Conservation (phyloP, 64 coral and sea anemone species). For the Montipora sp. region DNA sequence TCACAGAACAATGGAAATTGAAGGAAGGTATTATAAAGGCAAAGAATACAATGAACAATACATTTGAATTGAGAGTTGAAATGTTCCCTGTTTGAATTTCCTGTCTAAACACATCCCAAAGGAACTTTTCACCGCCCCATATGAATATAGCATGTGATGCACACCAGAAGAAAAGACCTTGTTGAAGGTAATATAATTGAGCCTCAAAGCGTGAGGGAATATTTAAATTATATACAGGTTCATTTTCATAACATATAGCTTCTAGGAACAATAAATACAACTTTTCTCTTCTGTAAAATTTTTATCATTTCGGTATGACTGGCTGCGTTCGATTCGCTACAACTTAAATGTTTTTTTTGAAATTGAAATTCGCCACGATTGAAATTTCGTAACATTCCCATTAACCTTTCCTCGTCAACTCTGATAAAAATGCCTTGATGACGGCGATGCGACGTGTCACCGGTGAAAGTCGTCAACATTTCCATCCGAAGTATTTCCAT, state of each 20-base stretch:
- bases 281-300: conserved; percentile 34
- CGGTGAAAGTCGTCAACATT: not conserved
- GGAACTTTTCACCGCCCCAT: not conserved
- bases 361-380: not conserved
- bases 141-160: not conserved
- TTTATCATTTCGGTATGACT: not conserved
- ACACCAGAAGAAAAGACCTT: not conserved
- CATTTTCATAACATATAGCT: conserved; percentile 33
- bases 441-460: not conserved
- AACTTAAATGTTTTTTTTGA: not conserved
- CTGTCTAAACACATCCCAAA: not conserved
- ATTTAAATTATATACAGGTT: conserved; percentile 9
- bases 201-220: conserved; percentile 15
- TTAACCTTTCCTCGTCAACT: not conserved
- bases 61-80: conserved; percentile 5
- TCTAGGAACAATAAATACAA: conserved; percentile 61
- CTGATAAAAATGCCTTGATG: not conserved
- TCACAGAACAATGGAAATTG: not conserved
- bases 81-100: not conserved
- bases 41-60: conserved; percentile 19
- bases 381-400: not conserved
- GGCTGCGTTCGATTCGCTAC: not conserved
- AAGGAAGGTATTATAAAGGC: not conserved
- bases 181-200: not conserved
- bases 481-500: not conserved